Percentiles rank a stretch among this genome's conserved stretches.
Evolutionary conservation across 1,140 invertebrate genomes (phyloP).

Genomic region (Arion vulgaris): DNA sequence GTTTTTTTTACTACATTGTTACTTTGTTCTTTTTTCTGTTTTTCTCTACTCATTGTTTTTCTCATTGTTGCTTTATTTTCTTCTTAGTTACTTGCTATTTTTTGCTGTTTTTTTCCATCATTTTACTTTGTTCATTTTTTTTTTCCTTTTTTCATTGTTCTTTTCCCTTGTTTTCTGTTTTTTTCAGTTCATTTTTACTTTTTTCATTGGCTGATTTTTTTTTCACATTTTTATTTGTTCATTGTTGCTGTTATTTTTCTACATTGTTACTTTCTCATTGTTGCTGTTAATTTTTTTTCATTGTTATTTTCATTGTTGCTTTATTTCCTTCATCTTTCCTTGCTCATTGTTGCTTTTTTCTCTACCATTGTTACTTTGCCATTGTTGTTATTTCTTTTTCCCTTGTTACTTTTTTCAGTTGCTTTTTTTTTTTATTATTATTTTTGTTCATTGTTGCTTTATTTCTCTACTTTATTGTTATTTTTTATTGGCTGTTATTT

Average conservation of each 20-base stretch:
- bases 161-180: too few relatives aligned
- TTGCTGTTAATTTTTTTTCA: background rate
- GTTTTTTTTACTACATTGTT: too few relatives aligned
- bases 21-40: background rate
- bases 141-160: too few relatives aligned
- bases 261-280: background rate
- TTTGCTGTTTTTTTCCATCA: too few relatives aligned
- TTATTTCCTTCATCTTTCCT: background rate
- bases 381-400: background rate
- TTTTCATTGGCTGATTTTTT: too few relatives aligned
- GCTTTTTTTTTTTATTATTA: background rate
- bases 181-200: too few relatives aligned
- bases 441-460: background rate
- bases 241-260: background rate
- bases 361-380: too few relatives aligned
- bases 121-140: too few relatives aligned
- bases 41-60: background rate
- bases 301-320: background rate
- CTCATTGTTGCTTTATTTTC: too few relatives aligned
- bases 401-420: background rate
- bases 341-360: background rate
- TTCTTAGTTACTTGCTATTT: too few relatives aligned
- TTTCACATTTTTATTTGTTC: too few relatives aligned
- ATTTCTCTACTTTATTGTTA: background rate
- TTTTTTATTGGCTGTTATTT: background rate